phyloP scores from a whole-genome alignment of 2,888 invertebrate genomes.

The Coremacera marginata region DNA sequence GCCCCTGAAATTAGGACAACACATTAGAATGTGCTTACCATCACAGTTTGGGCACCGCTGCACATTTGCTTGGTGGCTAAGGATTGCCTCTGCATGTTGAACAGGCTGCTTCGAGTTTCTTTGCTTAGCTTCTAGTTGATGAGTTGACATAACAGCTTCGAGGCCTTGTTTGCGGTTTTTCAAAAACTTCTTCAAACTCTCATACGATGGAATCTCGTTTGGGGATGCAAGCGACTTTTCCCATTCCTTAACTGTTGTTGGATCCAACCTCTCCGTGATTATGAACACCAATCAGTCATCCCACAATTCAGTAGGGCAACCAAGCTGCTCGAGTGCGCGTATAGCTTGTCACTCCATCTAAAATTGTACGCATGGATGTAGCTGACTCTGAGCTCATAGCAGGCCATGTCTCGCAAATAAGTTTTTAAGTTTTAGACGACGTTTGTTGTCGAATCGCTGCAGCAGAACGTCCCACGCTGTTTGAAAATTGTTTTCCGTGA shows the following conservation, averaged over 20 bases:
- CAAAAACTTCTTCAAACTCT: constrained; percentile 20
- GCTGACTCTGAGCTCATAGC: constrained; percentile 29
- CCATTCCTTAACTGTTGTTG: no score
- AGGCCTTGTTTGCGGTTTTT: constrained; percentile 34
- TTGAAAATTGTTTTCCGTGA: constrained; percentile 39
- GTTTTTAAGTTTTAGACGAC: constrained; percentile 34
- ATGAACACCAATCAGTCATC: constrained; percentile 46
- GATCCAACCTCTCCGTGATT: no score
- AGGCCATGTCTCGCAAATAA: constrained; percentile 34
- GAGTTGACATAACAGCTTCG: constrained; percentile 15
- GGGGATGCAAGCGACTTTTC: constrained; percentile 38
- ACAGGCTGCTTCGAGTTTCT: not conserved
- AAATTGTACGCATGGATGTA: constrained; percentile 5
- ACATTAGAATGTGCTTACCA: constrained; percentile 38
- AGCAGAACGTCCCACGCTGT: constrained; percentile 39
- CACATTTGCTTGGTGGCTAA: constrained; percentile 31
- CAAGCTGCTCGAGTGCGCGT: constrained; percentile 37
- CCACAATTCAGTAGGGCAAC: constrained; percentile 35
- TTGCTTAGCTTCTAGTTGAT: no score
- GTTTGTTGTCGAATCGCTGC: constrained; percentile 41
- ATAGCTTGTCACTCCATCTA: constrained; percentile 39
- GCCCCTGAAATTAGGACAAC: constrained; percentile 33
- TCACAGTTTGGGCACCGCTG: constrained; percentile 25
- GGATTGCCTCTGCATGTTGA: not conserved
- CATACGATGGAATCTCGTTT: constrained; percentile 32